A percentile compares a stretch with the other conserved stretches of the same genome.
Evolutionary conservation across 2,888 invertebrate genomes (phyloP).

Genomic region (Conchocele bisecta): DNA sequence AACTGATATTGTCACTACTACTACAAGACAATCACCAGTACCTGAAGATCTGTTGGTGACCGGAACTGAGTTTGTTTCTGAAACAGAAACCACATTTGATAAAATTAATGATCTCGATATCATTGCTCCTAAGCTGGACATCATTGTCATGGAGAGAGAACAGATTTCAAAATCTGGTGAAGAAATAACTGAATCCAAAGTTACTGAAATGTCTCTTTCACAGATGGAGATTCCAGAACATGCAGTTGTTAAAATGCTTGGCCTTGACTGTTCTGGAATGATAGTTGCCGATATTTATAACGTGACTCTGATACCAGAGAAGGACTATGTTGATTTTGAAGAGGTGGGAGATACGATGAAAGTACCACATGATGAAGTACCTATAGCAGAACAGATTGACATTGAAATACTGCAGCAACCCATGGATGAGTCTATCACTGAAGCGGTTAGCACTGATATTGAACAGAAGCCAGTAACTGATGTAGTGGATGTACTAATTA

Average conservation of each 20-base stretch:
- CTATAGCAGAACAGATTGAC: no score
- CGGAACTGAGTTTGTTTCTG: neutral
- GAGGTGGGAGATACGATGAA: no score
- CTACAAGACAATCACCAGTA: neutral
- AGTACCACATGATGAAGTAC: no score
- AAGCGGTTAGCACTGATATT: neutral
- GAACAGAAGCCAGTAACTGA: neutral
- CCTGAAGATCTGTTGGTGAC: neutral
- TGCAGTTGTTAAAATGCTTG: no score
- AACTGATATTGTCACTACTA: slow-evolving; percentile 9
- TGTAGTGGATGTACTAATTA: neutral
- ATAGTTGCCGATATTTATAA: no score
- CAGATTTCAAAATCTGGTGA: slow-evolving; percentile 5
- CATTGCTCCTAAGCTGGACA: slow-evolving; percentile 3
- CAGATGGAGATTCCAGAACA: no score
- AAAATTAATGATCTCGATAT: neutral
- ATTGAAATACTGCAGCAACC: no score
- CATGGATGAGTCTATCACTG: no score
- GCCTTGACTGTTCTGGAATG: no score
- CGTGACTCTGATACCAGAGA: no score
- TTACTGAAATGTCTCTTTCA: no score
- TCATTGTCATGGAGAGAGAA: slow-evolving; percentile 32
- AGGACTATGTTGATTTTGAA: no score
- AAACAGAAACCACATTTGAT: neutral
- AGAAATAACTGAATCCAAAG: neutral